A percentile compares a stretch with the other conserved stretches of the same genome.
Evolutionary conservation across 2,888 invertebrate species (phyloP).

Genomic region (Dynastes tityus): DNA sequence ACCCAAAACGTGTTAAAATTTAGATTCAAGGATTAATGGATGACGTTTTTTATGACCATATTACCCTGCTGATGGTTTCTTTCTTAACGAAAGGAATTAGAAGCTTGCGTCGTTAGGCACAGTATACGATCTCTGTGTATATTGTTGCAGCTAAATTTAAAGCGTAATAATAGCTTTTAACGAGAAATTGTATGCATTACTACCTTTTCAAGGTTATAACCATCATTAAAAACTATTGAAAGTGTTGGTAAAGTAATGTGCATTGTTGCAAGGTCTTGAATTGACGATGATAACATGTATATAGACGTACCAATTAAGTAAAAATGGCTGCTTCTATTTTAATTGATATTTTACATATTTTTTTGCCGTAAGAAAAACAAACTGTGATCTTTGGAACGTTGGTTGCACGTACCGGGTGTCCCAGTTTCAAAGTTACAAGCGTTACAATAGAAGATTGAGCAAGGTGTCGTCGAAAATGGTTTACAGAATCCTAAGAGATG

Average conservation of each 20-base stretch:
- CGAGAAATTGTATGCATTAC: background rate
- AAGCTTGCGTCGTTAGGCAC: background rate
- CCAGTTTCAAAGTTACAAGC: too few relatives aligned
- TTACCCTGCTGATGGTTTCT: background rate
- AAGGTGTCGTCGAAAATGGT: too few relatives aligned
- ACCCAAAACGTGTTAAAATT: conserved; percentile 12
- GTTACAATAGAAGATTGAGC: too few relatives aligned
- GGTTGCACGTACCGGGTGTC: too few relatives aligned
- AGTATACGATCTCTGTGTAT: background rate
- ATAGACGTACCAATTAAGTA: too few relatives aligned
- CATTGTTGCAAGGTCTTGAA: too few relatives aligned
- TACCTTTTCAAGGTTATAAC: background rate
- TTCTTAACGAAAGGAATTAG: background rate
- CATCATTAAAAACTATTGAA: background rate
- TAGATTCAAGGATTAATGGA: conserved; percentile 15
- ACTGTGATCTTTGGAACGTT: too few relatives aligned
- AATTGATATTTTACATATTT: too few relatives aligned
- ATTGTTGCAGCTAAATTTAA: background rate
- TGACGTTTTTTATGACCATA: background rate
- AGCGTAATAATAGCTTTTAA: background rate
- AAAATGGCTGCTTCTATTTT: too few relatives aligned
- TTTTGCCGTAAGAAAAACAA: too few relatives aligned
- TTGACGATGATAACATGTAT: too few relatives aligned
- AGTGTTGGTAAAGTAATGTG: background rate
- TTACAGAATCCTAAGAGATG: too few relatives aligned